Percentiles rank a stretch among this genome's conserved stretches.
Conservation (phyloP, 2,797 vertebrate genomes). For the Denticeps clupeoides region DNA sequence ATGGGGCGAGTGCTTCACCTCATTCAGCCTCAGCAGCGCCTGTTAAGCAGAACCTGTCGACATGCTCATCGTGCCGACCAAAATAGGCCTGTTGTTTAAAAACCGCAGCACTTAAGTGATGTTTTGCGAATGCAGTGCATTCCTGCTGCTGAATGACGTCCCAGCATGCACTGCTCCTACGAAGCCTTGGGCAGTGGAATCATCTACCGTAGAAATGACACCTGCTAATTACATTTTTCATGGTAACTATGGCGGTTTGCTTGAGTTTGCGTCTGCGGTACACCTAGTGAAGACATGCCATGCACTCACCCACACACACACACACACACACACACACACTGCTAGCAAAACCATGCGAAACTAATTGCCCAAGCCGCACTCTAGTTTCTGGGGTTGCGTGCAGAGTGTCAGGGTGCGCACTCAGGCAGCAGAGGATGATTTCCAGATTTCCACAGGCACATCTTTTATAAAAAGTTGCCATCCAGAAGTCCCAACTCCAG, state of each 20-base stretch:
- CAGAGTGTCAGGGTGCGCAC: too few species aligned
- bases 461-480: too few species aligned
- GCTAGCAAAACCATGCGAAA: neutral
- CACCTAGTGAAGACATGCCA: conserved; percentile 8
- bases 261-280: conserved; percentile 13
- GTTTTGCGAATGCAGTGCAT: too few species aligned
- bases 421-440: too few species aligned
- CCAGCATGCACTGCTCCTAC: too few species aligned
- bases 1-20: conserved; percentile 10
- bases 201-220: conserved; percentile 17
- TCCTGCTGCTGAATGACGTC: too few species aligned
- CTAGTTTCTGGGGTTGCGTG: too few species aligned
- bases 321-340: neutral
- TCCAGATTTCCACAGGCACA: too few species aligned
- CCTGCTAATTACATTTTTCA: conserved; percentile 27
- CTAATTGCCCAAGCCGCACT: too few species aligned
- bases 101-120: too few species aligned
- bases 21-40: conserved; percentile 14
- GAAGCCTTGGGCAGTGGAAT: too few species aligned
- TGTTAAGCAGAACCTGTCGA: conserved; percentile 12
- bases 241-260: conserved; percentile 14
- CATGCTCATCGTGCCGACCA: neutral
- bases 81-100: neutral
- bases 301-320: conserved; percentile 5
- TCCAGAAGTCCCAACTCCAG: too few species aligned